phyloP scores from a whole-genome alignment of 2,888 invertebrate genomes.

The Xiphydria camelus region DNA sequence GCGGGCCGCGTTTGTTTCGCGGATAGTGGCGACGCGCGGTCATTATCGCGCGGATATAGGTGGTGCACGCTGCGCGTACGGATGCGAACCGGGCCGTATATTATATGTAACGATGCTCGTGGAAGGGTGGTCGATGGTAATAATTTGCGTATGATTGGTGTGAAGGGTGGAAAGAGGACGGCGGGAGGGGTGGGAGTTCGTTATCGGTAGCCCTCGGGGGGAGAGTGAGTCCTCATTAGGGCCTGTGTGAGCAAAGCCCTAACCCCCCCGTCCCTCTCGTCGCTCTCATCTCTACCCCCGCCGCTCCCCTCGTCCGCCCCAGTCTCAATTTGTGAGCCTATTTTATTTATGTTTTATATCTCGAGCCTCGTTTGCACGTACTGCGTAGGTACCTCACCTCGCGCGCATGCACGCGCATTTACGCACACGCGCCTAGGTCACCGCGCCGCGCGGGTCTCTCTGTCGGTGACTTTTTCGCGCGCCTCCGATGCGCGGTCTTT shows the following conservation, averaged over 20 bases:
- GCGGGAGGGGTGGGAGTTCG: conserved; percentile 35
- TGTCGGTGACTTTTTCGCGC: too few species aligned
- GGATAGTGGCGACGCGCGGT: too few species aligned
- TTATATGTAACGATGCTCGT: conserved; percentile 20
- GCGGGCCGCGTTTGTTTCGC: too few species aligned
- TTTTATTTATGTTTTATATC: conserved; percentile 22
- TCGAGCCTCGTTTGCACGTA: too few species aligned
- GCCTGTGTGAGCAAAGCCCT: conserved; percentile 38
- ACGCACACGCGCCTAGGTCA: too few species aligned
- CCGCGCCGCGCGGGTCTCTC: too few species aligned
- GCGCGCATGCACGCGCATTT: too few species aligned
- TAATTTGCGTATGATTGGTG: conserved; percentile 39
- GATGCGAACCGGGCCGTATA: too few species aligned
- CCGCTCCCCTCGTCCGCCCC: conserved; percentile 18
- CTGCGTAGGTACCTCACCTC: too few species aligned
- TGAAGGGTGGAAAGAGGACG: conserved; percentile 22
- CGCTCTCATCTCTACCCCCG: conserved; percentile 13
- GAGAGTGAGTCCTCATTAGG: conserved; percentile 46
- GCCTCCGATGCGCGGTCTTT: too few species aligned
- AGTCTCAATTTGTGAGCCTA: conserved; percentile 28
- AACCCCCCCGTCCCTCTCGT: conserved; percentile 11
- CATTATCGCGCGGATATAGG: too few species aligned
- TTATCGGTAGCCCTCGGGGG: conserved; percentile 45
- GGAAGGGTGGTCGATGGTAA: conserved; percentile 35
- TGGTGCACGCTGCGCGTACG: too few species aligned